Evolutionary conservation across 2,797 vertebrate species (phyloP), one percentile per base, ranked within the genome.

Genomic region (Chelonia mydas): DNA sequence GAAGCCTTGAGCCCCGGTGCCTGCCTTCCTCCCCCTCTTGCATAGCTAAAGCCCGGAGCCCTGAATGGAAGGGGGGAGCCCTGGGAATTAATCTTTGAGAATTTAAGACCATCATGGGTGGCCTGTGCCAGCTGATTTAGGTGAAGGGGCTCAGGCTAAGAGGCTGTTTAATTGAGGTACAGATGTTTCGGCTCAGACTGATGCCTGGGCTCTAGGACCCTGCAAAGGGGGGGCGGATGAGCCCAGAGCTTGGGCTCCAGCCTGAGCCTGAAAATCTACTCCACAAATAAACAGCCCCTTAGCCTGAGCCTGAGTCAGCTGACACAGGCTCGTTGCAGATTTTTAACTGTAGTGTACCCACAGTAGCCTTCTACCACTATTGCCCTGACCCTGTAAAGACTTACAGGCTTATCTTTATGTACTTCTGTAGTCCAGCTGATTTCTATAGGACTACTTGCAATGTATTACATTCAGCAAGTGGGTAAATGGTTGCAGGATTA

Each of bases 301-400:
- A 61, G 25, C 25, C 55, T 55, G 55, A 27, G 57, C 28, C 57
- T 27, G 13, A 33, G 31, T 33, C 59, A 61, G 31, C 59, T 61
- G 59, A 33, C 59, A 61, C 59, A 61, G 13, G 31, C 31, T 31
- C 61, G 31, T 33, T 68, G 33, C 61, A 68, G 33, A 33, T 37
- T 68, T 68, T 68, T 68, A 68, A 68, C n/a, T 68, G 33, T 33
- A 68, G 33, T 68, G 61, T 68, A 37, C 61, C 16, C 61, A n/a
- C 4, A 37, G 89, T 51, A 95, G 83, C n/a, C n/a, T 95, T 85
- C 90, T 77, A 86, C 81, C 51, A 88, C 90, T 94, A 97, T 95
- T 76, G 59, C 89, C 92, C 94, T 95, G 90, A 72, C 83, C 90
- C 88, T 86, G 95, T 96, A 96, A 96, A 96, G 11, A 74, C 41